Percentiles rank a stretch among this genome's conserved stretches.
Evolutionary conservation across 2,888 invertebrate species (phyloP).

Genomic region (Andrena dorsata): DNA sequence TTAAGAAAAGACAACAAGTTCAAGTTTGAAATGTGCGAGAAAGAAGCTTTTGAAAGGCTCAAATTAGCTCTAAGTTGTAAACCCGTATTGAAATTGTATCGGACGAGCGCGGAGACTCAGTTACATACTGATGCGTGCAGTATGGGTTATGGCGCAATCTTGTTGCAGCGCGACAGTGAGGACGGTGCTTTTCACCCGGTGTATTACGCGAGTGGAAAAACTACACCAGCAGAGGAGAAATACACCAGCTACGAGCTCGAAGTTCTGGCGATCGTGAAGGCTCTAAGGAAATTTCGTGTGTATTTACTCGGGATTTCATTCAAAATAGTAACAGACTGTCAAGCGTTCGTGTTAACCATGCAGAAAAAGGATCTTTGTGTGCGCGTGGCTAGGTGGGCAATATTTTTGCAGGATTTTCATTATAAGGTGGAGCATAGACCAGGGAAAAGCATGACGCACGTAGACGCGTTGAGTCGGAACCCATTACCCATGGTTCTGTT

Average conservation of each 20-base stretch:
- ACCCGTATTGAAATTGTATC: constrained; percentile 56
- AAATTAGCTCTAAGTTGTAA: constrained; percentile 4
- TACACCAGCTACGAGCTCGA: no score
- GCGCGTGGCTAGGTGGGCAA: constrained; percentile 31
- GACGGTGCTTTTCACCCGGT: no score
- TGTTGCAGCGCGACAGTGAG: no score
- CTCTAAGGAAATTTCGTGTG: no score
- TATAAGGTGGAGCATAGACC: constrained; percentile 53
- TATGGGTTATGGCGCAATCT: no score
- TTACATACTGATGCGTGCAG: constrained; percentile 10
- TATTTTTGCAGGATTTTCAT: constrained; percentile 31
- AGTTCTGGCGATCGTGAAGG: no score
- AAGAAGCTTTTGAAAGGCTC: constrained; percentile 3
- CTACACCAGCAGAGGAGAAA: no score
- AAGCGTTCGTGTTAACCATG: constrained; percentile 58
- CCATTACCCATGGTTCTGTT: constrained; percentile 42
- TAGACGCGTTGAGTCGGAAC: constrained; percentile 67
- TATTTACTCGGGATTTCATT: no score
- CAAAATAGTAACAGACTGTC: constrained; percentile 27
- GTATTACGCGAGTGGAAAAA: no score
- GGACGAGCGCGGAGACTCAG: constrained; percentile 51
- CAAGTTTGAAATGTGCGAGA: not conserved
- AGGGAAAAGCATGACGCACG: constrained; percentile 60
- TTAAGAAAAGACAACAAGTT: constrained; percentile 1
- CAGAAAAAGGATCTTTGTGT: constrained; percentile 52